Conservation (phyloP, 2,113 vertebrate species). For the Leptodactylus fuscus region DNA sequence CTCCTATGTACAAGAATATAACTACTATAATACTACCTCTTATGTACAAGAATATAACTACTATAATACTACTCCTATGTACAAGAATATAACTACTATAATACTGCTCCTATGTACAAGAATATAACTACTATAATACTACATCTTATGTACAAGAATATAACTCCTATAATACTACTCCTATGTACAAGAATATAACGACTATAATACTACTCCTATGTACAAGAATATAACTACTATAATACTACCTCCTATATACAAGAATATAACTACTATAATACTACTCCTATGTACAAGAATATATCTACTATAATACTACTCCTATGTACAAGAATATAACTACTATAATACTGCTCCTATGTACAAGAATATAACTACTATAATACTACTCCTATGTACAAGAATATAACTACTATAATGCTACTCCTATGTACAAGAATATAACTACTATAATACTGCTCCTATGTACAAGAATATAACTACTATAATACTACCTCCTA, state of each 20-base stretch:
- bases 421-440: too few relatives aligned
- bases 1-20: neutral
- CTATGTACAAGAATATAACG: too few relatives aligned
- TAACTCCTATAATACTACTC: too few relatives aligned
- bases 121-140: too few relatives aligned
- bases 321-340: constrained; percentile 12
- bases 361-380: neutral
- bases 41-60: neutral
- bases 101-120: too few relatives aligned
- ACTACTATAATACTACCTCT: neutral
- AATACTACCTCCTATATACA: neutral
- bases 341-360: neutral
- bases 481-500: too few relatives aligned
- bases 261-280: neutral
- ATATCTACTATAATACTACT: too few relatives aligned
- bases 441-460: too few relatives aligned
- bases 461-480: too few relatives aligned
- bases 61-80: too few relatives aligned
- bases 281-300: neutral
- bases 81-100: too few relatives aligned
- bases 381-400: neutral
- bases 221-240: constrained; percentile 9
- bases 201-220: neutral
- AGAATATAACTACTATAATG: neutral
- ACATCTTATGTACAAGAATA: too few relatives aligned